Evolutionary conservation across 2,888 invertebrate species (phyloP), one percentile per base, ranked within the genome.

Genomic region (Rhingia campestris): DNA sequence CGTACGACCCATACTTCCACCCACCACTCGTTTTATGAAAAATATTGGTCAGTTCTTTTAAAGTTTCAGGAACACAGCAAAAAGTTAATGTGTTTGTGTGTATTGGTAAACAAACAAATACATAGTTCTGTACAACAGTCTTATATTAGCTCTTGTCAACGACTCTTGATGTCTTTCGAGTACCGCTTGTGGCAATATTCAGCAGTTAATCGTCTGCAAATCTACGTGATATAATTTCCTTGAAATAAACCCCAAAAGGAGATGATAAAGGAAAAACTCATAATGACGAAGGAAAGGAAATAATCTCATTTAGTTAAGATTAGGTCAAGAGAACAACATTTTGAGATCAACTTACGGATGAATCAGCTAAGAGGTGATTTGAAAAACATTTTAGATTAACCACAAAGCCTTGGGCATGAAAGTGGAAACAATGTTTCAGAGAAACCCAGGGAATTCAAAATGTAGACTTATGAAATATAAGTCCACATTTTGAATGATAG

Each of bases 261-360:
- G 37, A 76, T 45, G 22, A 64, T 37, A 41, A 32, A 12, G 41
- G 33, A 14, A 43, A 35, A 4, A 75, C 45, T 61, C 39, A 37
- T 49, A 76, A 61, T 67, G 47, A 63, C 12, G 76, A 76, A 69
- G 61, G 69, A 76, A 76, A 47, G 76, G 76, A 76, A 76, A 69
- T 76, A 76, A 76, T 77, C 56, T 63, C 63, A 77, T 77, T 69
- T 56, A 77, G 69, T 70, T 77, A 63, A 77, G 76, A 77, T 77
- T 70, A 70, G 76, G 76, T 63, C 69, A 76, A 76, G 61, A 63
- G 63, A 69, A 61, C 76, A 61, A 69, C 69, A 76, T 63, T 61
- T 54, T 32, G n/a, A 56, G 14, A 56, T 61, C 56, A 54, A 56
- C 49, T 77, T 39, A 64, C 56, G 56, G 51, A 39, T 70, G 49